Percentiles rank a stretch among this genome's conserved stretches.
Conservation (phyloP, 2,113 vertebrate genomes). For the Progne subis region DNA sequence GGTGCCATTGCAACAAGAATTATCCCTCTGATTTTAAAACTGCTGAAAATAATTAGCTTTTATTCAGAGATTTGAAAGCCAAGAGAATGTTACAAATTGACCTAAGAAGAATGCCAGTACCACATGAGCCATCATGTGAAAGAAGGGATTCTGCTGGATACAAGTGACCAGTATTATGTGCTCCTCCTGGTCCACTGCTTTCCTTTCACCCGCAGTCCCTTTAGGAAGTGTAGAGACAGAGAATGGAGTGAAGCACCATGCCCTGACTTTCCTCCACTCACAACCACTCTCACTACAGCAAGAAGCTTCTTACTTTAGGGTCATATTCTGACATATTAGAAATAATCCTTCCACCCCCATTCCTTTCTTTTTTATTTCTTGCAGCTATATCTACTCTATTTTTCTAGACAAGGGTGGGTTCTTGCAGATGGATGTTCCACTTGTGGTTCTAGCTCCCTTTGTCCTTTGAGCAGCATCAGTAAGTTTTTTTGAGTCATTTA, state of each 20-base stretch:
- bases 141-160: not conserved
- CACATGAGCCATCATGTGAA: not conserved
- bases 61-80: not conserved
- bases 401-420: not conserved
- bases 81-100: not conserved
- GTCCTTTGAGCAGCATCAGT: not conserved
- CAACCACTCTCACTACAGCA: not conserved
- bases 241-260: not conserved
- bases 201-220: not conserved
- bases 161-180: not conserved
- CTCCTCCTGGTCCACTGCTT: not conserved
- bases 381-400: not conserved
- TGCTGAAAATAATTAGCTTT: not conserved
- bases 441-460: not conserved
- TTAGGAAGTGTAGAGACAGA: not conserved
- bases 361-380: not conserved
- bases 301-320: not conserved
- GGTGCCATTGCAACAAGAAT: not conserved
- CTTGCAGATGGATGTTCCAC: not conserved
- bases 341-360: fast-evolving
- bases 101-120: not conserved
- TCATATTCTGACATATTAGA: not conserved
- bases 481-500: not conserved
- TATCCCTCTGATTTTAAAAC: not conserved
- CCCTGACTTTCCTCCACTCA: not conserved